A percentile compares a stretch with the other conserved stretches of the same genome.
phyloP scores from a whole-genome alignment of 2,888 invertebrate genomes.

The Acleris holmiana region DNA sequence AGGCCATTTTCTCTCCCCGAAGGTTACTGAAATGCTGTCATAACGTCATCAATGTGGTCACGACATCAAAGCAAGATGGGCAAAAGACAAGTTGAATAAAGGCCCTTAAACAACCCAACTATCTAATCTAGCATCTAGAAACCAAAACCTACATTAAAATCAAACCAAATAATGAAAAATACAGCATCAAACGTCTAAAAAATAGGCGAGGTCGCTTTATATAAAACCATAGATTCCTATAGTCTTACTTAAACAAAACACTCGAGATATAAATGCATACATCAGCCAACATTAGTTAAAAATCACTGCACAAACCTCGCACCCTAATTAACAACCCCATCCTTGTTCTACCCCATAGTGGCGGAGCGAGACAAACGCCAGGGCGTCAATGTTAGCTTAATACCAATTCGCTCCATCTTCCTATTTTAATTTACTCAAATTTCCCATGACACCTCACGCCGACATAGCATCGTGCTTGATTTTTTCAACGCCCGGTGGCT shows the following conservation, averaged over 20 bases:
- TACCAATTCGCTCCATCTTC: slow-evolving; percentile 81
- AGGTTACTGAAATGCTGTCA: too few relatives aligned
- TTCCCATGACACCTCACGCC: slow-evolving; percentile 83
- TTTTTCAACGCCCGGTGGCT: slow-evolving; percentile 47
- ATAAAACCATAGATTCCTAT: too few relatives aligned
- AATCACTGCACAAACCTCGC: slow-evolving; percentile 2
- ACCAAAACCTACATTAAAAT: too few relatives aligned
- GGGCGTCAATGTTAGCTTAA: slow-evolving; percentile 66
- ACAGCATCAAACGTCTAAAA: too few relatives aligned
- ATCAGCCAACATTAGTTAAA: slow-evolving; percentile 2
- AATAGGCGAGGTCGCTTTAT: too few relatives aligned
- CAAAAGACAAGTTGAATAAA: too few relatives aligned
- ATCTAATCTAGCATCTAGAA: too few relatives aligned
- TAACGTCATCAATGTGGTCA: too few relatives aligned
- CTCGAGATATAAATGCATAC: background rate
- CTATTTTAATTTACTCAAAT: slow-evolving; percentile 85
- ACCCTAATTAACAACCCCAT: slow-evolving; percentile 15
- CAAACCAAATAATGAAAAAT: too few relatives aligned
- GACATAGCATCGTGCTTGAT: slow-evolving; percentile 63
- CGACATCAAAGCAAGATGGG: too few relatives aligned
- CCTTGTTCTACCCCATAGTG: slow-evolving; percentile 9
- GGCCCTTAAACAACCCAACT: too few relatives aligned
- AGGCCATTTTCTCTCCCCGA: too few relatives aligned
- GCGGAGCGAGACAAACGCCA: slow-evolving; percentile 57
- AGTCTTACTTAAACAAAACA: background rate